Evolutionary conservation across 2,797 vertebrate species (phyloP).

Genomic region (Coranthus polyacanthus): DNA sequence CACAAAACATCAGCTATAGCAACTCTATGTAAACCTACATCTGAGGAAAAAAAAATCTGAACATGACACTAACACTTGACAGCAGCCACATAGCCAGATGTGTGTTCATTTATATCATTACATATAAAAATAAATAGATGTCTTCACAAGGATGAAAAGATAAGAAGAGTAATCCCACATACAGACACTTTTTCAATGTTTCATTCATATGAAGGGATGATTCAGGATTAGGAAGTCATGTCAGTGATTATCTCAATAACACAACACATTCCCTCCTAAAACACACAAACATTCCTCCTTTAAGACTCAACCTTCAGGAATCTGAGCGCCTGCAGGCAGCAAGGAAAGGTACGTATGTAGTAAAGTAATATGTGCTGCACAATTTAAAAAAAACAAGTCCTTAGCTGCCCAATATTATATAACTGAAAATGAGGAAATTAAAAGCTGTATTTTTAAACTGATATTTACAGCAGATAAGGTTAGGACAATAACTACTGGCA

Average conservation of each 20-base stretch:
- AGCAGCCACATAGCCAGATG: no score
- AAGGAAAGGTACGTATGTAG: constrained; percentile 6
- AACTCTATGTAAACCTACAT: no score
- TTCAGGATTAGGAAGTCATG: neutral
- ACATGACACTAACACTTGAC: constrained; percentile 15
- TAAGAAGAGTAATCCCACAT: neutral
- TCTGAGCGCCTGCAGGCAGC: constrained; percentile 11
- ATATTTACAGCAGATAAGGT: neutral
- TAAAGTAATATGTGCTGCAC: constrained; percentile 10
- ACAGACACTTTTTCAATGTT: neutral
- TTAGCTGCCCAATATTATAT: neutral
- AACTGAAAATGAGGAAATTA: constrained; percentile 12
- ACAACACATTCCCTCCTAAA: neutral
- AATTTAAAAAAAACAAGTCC: neutral
- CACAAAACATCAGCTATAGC: no score
- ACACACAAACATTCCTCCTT: no score
- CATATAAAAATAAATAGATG: neutral
- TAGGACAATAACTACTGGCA: neutral
- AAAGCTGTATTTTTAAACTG: neutral
- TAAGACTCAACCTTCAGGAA: constrained; percentile 16
- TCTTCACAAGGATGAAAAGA: neutral
- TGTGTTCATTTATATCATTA: neutral
- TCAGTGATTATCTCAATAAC: neutral
- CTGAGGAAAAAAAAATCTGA: no score
- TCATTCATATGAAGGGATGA: neutral